A percentile compares a stretch with the other conserved stretches of the same genome.
Conservation (phyloP, 2,797 vertebrate genomes). For the Phataginus tetradactyla region DNA sequence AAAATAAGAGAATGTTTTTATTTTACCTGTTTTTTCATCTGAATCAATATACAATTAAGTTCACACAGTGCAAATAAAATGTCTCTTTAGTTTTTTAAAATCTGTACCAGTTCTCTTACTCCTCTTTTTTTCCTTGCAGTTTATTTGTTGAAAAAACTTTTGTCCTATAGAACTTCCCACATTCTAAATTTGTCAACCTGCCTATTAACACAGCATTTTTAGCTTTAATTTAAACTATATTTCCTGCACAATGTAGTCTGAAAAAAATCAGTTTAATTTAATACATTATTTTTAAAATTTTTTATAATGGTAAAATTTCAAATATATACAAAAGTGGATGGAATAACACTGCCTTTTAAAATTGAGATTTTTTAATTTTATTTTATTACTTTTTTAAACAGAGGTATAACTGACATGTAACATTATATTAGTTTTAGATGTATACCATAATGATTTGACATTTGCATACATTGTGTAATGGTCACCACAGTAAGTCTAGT, state of each 20-base stretch:
- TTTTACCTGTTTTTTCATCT: not conserved
- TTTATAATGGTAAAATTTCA: not conserved
- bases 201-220: not conserved
- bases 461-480: not conserved
- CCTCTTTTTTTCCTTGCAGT: not conserved
- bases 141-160: slow-evolving; percentile 22
- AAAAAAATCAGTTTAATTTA: not conserved
- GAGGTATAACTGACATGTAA: not conserved
- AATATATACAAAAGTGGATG: not conserved
- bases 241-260: not conserved
- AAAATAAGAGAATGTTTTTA: not conserved
- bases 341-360: not conserved
- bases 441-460: not conserved
- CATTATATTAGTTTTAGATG: not conserved
- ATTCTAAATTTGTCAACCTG: slow-evolving; percentile 28
- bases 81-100: slow-evolving; percentile 1
- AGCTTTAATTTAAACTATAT: not conserved
- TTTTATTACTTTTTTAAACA: not conserved
- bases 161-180: not conserved
- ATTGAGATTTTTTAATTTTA: not conserved
- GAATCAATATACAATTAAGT: slow-evolving; percentile 25
- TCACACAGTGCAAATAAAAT: slow-evolving; percentile 16
- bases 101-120: not conserved
- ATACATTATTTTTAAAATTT: not conserved
- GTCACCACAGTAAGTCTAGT: not conserved